These are phyloP conservation scores for Mesoclemmys tuberculata DNA, from an alignment of 2,113 vertebrate species.

Conservation along the genomic window DNA sequence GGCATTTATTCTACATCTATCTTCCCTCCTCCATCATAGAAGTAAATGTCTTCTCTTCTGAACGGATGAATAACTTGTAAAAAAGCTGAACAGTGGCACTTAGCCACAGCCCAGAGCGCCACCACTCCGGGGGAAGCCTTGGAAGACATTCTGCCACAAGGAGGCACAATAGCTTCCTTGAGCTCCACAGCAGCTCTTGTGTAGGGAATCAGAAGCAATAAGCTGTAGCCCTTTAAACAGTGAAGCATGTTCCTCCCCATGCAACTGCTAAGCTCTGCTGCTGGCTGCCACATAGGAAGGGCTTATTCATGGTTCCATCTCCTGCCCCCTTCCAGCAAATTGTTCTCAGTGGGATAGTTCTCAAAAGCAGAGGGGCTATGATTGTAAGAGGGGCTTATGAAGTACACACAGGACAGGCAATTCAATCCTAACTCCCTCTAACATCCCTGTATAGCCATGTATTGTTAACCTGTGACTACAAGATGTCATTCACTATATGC, in stretches of 20 bases:
- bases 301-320: not conserved
- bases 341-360: not conserved
- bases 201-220: not conserved
- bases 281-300: not conserved
- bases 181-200: not conserved
- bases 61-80: not conserved
- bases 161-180: not conserved
- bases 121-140: not conserved
- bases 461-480: not conserved
- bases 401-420: not conserved
- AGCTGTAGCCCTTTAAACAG: not conserved
- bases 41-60: not conserved
- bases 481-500: not conserved
- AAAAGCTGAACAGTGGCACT: not conserved
- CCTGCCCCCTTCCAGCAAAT: not conserved
- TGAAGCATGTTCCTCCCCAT: not conserved
- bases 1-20: slow-evolving; percentile 10
- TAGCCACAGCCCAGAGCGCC: not conserved
- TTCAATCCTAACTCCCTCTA: not conserved
- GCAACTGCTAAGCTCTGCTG: not conserved
- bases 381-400: not conserved
- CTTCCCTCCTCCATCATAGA: not conserved
- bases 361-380: not conserved
- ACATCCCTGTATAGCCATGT: not conserved
- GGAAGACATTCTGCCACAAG: not conserved